Conservation (phyloP, 2,888 invertebrate genomes). For the Myopa testacea region DNA sequence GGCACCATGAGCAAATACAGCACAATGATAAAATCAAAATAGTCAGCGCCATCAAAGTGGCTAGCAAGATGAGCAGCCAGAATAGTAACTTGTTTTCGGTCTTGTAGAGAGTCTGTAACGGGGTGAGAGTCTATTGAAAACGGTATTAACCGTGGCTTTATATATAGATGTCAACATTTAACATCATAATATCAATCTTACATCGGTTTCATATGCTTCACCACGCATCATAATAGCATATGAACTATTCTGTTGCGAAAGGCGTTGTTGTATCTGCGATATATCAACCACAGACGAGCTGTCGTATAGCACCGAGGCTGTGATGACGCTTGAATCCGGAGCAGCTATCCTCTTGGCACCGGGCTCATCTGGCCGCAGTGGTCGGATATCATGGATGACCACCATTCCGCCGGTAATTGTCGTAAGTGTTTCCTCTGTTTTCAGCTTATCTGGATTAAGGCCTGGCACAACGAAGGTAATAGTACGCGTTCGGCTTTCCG, state of each 20-base stretch:
- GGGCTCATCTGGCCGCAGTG: constrained; percentile 73
- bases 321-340: constrained; percentile 78
- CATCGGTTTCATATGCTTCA: constrained; percentile 60
- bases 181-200: constrained; percentile 52
- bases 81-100: constrained; percentile 79
- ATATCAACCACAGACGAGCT: constrained; percentile 78
- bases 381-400: constrained; percentile 79
- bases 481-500: constrained; percentile 79
- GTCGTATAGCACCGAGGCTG: constrained; percentile 77
- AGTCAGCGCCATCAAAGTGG: constrained; percentile 79
- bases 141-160: background rate
- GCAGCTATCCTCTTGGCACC: constrained; percentile 72
- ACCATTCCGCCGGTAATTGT: constrained; percentile 85
- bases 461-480: constrained; percentile 88
- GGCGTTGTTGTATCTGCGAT: constrained; percentile 77
- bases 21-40: constrained; percentile 81
- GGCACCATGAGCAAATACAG: constrained; percentile 87
- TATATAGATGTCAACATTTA: background rate
- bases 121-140: constrained; percentile 53
- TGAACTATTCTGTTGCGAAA: constrained; percentile 68
- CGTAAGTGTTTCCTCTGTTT: constrained; percentile 80
- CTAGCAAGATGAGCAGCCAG: constrained; percentile 83
- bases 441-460: constrained; percentile 77
- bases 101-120: constrained; percentile 77
- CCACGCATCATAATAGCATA: constrained; percentile 62